Percentiles rank a stretch among this genome's conserved stretches.
Conservation (phyloP, 92 coral and sea anemone species). For the Hydrozoanthus gracilis region DNA sequence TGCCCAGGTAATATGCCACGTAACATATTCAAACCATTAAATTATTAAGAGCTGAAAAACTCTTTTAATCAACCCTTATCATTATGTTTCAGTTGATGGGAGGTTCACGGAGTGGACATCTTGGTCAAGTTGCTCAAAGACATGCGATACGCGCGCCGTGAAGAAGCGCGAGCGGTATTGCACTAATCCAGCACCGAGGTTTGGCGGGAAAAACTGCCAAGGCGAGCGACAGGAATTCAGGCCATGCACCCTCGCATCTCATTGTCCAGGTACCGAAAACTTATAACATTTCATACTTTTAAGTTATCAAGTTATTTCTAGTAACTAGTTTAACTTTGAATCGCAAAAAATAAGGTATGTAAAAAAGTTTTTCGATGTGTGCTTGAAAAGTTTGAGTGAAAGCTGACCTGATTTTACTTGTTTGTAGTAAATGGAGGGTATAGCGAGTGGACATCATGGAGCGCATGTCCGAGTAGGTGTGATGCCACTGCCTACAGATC, state of each 20-base stretch:
- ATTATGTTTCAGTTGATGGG: constrained; percentile 39
- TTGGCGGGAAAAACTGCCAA: constrained; percentile 56
- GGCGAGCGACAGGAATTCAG: constrained; percentile 50
- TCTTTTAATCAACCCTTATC: not conserved
- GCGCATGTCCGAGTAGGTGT: constrained; percentile 22
- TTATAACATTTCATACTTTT: not conserved
- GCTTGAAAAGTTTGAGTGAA: too few relatives aligned
- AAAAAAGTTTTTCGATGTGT: too few relatives aligned
- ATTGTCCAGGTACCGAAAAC: constrained; percentile 24
- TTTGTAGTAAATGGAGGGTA: constrained; percentile 37
- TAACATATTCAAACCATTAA: not conserved
- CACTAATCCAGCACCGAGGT: constrained; percentile 57
- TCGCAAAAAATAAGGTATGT: too few relatives aligned
- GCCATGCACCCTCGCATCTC: constrained; percentile 30
- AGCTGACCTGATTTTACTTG: not conserved
- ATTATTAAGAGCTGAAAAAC: not conserved
- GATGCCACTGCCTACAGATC: constrained; percentile 12
- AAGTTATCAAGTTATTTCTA: too few relatives aligned
- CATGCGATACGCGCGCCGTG: constrained; percentile 53
- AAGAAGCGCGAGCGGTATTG: constrained; percentile 61
- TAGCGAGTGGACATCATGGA: constrained; percentile 33
- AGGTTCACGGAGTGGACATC: constrained; percentile 62
- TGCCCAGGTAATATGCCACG: constrained; percentile 10
- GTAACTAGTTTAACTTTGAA: too few relatives aligned
- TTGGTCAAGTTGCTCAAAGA: constrained; percentile 59